These are phyloP conservation scores for Holcopasites calliopsidis DNA, from an alignment of 1,140 invertebrate genomes.

Conservation along the genomic window DNA sequence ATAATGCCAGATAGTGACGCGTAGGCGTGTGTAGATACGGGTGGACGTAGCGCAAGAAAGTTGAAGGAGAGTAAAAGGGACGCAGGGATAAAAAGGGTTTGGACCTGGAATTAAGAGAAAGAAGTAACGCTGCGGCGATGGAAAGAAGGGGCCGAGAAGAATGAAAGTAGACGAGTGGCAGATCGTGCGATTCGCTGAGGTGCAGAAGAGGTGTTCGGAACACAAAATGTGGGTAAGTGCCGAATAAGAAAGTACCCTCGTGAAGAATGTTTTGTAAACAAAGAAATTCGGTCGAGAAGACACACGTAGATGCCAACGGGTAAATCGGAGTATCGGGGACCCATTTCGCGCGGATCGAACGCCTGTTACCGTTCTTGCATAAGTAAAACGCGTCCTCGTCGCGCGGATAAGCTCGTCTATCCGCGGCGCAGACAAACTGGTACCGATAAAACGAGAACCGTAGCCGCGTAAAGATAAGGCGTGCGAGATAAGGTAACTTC, in stretches of 20 bases:
- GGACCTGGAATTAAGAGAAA: neutral
- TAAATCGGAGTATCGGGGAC: neutral
- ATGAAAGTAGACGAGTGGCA: conserved; percentile 1
- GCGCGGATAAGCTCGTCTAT: neutral
- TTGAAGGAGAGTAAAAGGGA: conserved; percentile 53
- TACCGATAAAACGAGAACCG: conserved; percentile 32
- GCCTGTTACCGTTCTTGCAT: neutral
- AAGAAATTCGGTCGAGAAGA: neutral
- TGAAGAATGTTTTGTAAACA: neutral
- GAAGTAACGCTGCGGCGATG: conserved; percentile 45
- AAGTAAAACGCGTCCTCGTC: neutral
- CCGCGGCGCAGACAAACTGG: conserved; percentile 16
- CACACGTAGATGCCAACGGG: neutral
- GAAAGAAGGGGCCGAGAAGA: conserved; percentile 31
- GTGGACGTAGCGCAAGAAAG: conserved; percentile 26
- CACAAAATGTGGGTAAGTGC: too few relatives aligned
- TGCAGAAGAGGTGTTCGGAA: neutral
- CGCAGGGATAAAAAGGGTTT: neutral
- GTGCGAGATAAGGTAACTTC: conserved; percentile 25
- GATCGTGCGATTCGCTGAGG: conserved; percentile 3
- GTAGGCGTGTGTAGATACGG: conserved; percentile 58
- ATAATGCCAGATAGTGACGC: conserved; percentile 58
- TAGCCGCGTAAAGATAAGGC: conserved; percentile 31
- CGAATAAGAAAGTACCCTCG: neutral
- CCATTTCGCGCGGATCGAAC: neutral